Base-by-base conservation (phyloP, 2,113 vertebrate species). In the Nothobranchius kuhntae region DNA sequence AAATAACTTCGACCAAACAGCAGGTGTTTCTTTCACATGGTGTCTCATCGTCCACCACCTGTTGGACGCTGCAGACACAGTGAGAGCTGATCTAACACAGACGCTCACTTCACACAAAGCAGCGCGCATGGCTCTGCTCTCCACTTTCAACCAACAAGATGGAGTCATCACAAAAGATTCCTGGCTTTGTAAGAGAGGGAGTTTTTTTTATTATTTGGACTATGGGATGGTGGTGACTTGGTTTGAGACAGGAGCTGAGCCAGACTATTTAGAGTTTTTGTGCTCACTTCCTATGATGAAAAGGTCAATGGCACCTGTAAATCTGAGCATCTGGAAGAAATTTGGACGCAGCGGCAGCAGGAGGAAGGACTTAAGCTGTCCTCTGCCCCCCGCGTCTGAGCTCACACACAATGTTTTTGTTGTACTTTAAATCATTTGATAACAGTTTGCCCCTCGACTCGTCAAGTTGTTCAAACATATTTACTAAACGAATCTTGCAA, bases 251-350 rank as follows among this genome's bases (percentile, higher is more conserved):
- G 48, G 62, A 67, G 71, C 77, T 80, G 83, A 84, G 81, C 78
- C 79, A 30, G 30, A 30, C 30, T 30, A 30, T 30, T 30, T 30
- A 3, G 77, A 76, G 80, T 79, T 73, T 88, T 61, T 71, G 78
- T 87, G 83, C 80, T 61, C 77, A 91, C 91, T 93, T 94, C 91
- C 92, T 92, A 80, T 83, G 92, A 91, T 92, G 89, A 93, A 93
- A 93, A 89, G 91, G 84, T 92, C 87, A 90, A 69, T 87, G 89
- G 89, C 90, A 92, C 90, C 90, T 92, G 92, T 93, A 94, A 94
- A 92, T 93, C 90, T 92, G 75, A 81, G 84, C 85, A 89, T 81
- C 77, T 85, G 81, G 78, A 66, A 86, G 72, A 75, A 73, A 54
- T 69, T 67, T 21, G 36, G 54, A 48, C 3, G 11, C 8, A 10